Evolutionary conservation across 2,113 vertebrate genomes (phyloP).

Genomic region (Crotalus helleri): DNA sequence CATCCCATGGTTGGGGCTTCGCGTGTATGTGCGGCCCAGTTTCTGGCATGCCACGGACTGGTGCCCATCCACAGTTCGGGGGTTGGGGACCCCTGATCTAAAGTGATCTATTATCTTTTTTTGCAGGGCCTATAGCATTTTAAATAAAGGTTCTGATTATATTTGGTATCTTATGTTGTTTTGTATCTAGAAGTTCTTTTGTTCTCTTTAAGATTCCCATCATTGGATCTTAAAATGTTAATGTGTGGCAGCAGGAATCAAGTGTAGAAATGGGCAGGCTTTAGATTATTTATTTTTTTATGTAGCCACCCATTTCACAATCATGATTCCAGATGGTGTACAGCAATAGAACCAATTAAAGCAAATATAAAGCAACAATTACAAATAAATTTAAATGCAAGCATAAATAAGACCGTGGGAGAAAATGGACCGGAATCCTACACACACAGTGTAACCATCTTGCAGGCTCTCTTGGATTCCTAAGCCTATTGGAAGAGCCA

Average conservation of each 20-base stretch:
- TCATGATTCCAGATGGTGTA: neutral
- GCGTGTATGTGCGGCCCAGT: neutral
- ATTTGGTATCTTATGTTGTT: neutral
- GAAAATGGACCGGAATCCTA: neutral
- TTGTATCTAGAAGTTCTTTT: neutral
- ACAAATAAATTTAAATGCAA: neutral
- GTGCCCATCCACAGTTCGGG: neutral
- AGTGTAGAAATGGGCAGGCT: neutral
- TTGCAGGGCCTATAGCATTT: neutral
- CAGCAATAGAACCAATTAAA: neutral
- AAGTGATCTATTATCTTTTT: neutral
- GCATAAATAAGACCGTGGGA: neutral
- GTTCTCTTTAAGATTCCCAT: neutral
- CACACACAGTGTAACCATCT: neutral
- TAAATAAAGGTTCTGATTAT: neutral
- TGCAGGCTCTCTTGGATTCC: neutral
- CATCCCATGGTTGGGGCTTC: neutral
- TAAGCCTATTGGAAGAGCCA: neutral
- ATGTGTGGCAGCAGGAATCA: fast-evolving
- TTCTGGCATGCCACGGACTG: neutral
- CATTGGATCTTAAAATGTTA: neutral
- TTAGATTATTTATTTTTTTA: neutral
- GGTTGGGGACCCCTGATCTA: neutral
- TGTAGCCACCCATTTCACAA: neutral
- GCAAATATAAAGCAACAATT: neutral